Evolutionary conservation across 2,888 invertebrate genomes (phyloP).

Genomic region (Pyrocoelia pectoralis): DNA sequence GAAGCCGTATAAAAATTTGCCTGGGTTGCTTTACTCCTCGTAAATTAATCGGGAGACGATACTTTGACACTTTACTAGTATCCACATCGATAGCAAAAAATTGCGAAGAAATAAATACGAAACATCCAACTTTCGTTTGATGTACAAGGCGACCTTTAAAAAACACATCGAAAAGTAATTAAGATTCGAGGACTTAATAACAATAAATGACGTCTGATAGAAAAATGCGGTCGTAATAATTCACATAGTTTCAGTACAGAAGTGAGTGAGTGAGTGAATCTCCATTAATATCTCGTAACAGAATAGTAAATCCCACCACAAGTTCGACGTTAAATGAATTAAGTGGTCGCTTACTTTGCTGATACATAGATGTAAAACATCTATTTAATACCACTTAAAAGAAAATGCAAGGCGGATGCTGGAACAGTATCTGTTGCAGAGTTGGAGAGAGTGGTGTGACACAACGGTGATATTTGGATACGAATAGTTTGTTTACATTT

Average conservation of each 20-base stretch:
- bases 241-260: not conserved
- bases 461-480: slow-evolving; percentile 52
- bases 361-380: slow-evolving; percentile 27
- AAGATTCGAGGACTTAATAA: not conserved
- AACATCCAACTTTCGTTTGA: slow-evolving; percentile 2
- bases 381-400: slow-evolving; percentile 48
- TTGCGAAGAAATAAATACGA: no score
- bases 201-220: not conserved
- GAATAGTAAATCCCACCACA: not conserved
- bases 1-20: no score
- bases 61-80: no score
- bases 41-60: no score
- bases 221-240: not conserved
- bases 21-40: no score
- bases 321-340: not conserved
- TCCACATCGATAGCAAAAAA: not conserved
- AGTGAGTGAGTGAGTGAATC: not conserved
- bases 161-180: slow-evolving; percentile 4
- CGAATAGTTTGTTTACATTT: slow-evolving; percentile 44
- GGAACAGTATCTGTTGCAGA: slow-evolving; percentile 54
- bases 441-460: slow-evolving; percentile 58
- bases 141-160: not conserved
- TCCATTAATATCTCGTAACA: not conserved
- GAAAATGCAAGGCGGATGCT: slow-evolving; percentile 52
- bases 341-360: slow-evolving; percentile 35